Conservation (phyloP, 2,797 vertebrate genomes). For the Smutsia gigantea region DNA sequence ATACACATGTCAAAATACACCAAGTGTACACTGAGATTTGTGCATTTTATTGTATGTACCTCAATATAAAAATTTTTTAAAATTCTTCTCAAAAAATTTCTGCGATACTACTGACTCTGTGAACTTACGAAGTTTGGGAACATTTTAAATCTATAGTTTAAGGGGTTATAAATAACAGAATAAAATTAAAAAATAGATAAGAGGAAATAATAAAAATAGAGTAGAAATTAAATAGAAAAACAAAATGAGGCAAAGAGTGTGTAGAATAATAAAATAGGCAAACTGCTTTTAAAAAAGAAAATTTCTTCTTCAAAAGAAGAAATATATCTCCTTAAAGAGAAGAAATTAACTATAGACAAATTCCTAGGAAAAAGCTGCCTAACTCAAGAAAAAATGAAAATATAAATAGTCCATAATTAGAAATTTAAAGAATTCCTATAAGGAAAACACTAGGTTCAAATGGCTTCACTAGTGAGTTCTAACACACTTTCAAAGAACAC, state of each 20-base stretch:
- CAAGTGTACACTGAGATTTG: no score
- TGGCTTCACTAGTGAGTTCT: neutral
- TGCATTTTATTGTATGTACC: no score
- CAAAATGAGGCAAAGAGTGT: neutral
- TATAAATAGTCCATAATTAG: neutral
- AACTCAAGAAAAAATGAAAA: neutral
- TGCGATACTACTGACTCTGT: neutral
- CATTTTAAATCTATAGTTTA: neutral
- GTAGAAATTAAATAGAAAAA: neutral
- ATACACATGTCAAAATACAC: no score
- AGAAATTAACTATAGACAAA: slow-evolving; percentile 26
- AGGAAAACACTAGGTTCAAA: neutral
- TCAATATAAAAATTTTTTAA: no score
- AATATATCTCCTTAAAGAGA: neutral
- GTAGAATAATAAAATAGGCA: neutral
- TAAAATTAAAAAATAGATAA: neutral
- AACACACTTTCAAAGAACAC: neutral
- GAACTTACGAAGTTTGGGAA: neutral
- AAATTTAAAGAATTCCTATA: neutral
- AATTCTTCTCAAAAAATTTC: neutral
- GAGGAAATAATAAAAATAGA: neutral
- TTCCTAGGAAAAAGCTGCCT: neutral
- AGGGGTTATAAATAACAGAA: neutral
- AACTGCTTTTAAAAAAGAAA: slow-evolving; percentile 16
- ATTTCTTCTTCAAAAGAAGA: neutral